Evolutionary conservation across 2,888 invertebrate genomes (phyloP), one percentile per base, ranked within the genome.

Genomic region (Sabellastarte sp.): DNA sequence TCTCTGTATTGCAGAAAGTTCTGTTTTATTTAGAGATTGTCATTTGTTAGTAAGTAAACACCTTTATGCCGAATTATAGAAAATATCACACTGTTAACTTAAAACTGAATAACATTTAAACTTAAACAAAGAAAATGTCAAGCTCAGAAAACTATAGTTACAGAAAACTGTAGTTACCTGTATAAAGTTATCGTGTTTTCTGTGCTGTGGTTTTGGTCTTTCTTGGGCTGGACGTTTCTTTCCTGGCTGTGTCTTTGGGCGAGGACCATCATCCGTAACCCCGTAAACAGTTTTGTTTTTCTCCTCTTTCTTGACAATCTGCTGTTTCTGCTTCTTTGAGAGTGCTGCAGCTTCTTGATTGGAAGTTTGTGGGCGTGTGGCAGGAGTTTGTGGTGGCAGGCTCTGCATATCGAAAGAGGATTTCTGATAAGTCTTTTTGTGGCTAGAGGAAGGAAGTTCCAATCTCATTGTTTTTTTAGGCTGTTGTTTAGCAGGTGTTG

Each of bases 231-330:
- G 32, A 33, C 41, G 32, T n/a, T n/a, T n/a, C n/a, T n/a, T n/a
- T n/a, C n/a, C n/a, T n/a, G n/a, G n/a, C n/a, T n/a, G n/a, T n/a
- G n/a, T n/a, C 24, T n/a, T 15, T 30, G 28, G 15, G 28, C 5
- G 4, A 3, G 5, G 4, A 4, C 29, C 20, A 3, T 60, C 52
- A 3, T 15, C 26, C 29, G 29, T 26, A n/a, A 10, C 4, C 3
- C 60, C 60, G 52, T 60, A 60, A 4, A 60, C n/a, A 26, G 5
- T 53, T 28, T 50, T 5, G 41, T 41, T 10, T 20, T 41, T 41
- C 41, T 41, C 41, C 41, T 41, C 41, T 15, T 15, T 41, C 20
- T 41, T 41, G 10, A 20, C 41, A 15, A 41, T 41, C 20, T 41
- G 10, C 41, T 15, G 10, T 41, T 41, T 41, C 41, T 41, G 10